Conservation (phyloP, 2,888 invertebrate genomes). For the Nyleta sp. region DNA sequence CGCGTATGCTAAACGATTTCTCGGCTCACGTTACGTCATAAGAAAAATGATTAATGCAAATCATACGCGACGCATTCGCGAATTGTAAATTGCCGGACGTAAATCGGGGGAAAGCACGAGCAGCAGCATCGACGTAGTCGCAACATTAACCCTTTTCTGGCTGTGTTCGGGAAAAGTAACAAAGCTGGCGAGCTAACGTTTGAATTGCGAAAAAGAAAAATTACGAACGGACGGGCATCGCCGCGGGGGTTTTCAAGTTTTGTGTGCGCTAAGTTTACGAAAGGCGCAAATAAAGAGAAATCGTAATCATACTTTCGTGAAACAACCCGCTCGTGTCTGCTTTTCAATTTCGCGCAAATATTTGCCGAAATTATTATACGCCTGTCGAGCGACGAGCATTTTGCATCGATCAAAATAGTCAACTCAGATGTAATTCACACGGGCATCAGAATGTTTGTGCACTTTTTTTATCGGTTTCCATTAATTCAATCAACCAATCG, state of each 20-base stretch:
- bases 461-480: no score
- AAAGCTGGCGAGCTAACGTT: slow-evolving; percentile 15
- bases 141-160: slow-evolving; percentile 13
- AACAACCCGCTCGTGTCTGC: slow-evolving; percentile 11
- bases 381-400: neutral
- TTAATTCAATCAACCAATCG: no score
- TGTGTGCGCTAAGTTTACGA: slow-evolving; percentile 19
- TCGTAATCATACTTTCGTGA: slow-evolving; percentile 7
- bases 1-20: slow-evolving; percentile 8
- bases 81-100: slow-evolving; percentile 19
- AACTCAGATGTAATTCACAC: no score
- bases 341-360: slow-evolving; percentile 25
- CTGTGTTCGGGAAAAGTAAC: slow-evolving; percentile 12
- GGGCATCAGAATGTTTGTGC: no score
- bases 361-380: slow-evolving; percentile 8
- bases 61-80: slow-evolving; percentile 17
- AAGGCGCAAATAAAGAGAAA: slow-evolving; percentile 30
- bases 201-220: slow-evolving; percentile 23
- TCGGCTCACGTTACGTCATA: slow-evolving; percentile 4
- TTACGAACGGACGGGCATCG: slow-evolving; percentile 11
- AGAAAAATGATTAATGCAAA: slow-evolving; percentile 31
- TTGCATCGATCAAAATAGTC: no score
- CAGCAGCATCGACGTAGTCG: slow-evolving; percentile 10
- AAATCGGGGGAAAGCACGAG: slow-evolving; percentile 1
- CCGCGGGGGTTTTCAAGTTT: slow-evolving; percentile 23